A percentile compares a stretch with the other conserved stretches of the same genome.
phyloP scores from a whole-genome alignment of 2,888 invertebrate genomes.

The Zootermopsis nevadensis region DNA sequence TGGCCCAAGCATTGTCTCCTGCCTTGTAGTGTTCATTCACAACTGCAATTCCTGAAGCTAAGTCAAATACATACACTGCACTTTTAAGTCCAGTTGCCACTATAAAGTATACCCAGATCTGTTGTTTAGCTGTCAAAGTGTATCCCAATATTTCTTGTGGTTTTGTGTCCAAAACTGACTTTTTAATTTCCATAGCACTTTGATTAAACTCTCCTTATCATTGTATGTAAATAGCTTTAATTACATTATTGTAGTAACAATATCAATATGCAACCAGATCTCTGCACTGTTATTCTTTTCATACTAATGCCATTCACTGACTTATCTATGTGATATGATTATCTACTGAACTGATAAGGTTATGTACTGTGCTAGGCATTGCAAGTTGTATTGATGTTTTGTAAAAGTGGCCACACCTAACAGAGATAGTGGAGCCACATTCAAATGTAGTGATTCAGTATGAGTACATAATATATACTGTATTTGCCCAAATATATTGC shows the following conservation, averaged over 20 bases:
- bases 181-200: constrained; percentile 7
- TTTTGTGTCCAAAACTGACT: constrained; percentile 53
- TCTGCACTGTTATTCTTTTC: background rate
- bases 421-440: no score
- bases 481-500: no score
- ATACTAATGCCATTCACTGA: background rate
- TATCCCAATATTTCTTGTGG: constrained; percentile 48
- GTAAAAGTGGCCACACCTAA: no score
- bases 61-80: constrained; percentile 73
- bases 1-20: constrained; percentile 56
- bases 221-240: background rate
- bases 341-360: background rate
- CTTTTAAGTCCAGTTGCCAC: constrained; percentile 71
- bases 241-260: no score
- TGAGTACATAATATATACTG: no score
- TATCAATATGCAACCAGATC: no score
- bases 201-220: background rate
- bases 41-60: constrained; percentile 75
- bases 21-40: constrained; percentile 68
- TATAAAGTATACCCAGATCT: constrained; percentile 67
- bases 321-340: background rate
- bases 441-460: no score
- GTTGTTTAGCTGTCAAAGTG: constrained; percentile 59
- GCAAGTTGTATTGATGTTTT: no score
- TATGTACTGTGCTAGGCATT: background rate